Evolutionary conservation across 2,888 invertebrate species (phyloP).

Genomic region (Philonicus albiceps): DNA sequence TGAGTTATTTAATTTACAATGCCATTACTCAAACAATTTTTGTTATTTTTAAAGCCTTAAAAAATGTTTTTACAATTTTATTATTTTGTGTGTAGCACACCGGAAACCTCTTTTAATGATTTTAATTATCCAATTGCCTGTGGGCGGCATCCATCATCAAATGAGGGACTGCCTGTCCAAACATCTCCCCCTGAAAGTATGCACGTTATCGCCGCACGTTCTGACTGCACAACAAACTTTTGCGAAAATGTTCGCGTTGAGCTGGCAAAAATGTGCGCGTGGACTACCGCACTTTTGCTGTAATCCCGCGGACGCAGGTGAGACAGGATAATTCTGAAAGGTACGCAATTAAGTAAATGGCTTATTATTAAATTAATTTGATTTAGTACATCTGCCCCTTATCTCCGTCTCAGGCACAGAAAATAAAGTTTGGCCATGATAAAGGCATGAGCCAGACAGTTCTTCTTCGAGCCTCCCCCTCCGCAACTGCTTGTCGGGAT

Average conservation of each 20-base stretch:
- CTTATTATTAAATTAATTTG: conserved; percentile 23
- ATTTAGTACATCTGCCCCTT: conserved; percentile 8
- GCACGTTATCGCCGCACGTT: not conserved
- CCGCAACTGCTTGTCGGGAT: not conserved
- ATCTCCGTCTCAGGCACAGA: not conserved
- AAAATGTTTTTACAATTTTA: not conserved
- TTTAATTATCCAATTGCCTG: not conserved
- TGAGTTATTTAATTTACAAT: not conserved
- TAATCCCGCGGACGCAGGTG: not conserved
- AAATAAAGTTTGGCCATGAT: not conserved
- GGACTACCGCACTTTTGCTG: not conserved
- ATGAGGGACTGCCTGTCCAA: not conserved
- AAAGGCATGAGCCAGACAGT: not conserved
- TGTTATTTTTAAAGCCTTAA: not conserved
- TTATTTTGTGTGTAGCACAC: not conserved
- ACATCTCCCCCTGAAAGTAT: not conserved
- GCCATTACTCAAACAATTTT: not conserved
- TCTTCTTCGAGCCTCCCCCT: not conserved
- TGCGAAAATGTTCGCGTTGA: not conserved
- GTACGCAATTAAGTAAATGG: conserved; percentile 11
- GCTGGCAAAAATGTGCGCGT: not conserved
- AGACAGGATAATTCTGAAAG: not conserved
- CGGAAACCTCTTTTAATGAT: not conserved
- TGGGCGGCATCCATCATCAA: not conserved
- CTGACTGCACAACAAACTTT: not conserved